Percentiles rank a stretch among this genome's conserved stretches.
These are phyloP conservation scores for Esox masquinongy DNA, from an alignment of 2,797 vertebrate genomes.

Conservation along the genomic window DNA sequence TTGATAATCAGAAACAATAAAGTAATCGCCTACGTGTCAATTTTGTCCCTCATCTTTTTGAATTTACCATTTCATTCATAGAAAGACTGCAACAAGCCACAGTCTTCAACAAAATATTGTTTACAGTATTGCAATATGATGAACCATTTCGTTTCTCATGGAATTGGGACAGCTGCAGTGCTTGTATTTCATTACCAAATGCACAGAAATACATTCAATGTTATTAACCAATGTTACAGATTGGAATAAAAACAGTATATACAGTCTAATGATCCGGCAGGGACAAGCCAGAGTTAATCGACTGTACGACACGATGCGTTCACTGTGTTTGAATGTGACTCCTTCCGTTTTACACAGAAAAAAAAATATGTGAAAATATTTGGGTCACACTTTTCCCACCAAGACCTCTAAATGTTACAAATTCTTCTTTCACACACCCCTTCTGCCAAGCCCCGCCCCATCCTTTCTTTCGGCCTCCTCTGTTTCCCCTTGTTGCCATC, in stretches of 20 bases:
- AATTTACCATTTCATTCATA: background rate
- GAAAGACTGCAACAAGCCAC: background rate
- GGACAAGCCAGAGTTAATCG: slow-evolving; percentile 2
- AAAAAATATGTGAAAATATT: slow-evolving; percentile 18
- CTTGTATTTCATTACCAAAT: slow-evolving; percentile 1
- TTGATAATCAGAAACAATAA: background rate
- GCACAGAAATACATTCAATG: background rate
- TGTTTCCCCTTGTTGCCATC: background rate
- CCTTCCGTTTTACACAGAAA: background rate
- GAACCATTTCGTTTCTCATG: background rate
- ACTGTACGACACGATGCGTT: slow-evolving; percentile 12
- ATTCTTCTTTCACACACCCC: too few relatives aligned
- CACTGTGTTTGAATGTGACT: background rate
- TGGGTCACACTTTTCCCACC: too few relatives aligned
- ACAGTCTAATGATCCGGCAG: too few relatives aligned
- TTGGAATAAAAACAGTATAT: background rate
- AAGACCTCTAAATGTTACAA: too few relatives aligned
- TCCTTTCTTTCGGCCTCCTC: too few relatives aligned
- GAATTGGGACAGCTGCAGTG: slow-evolving; percentile 14
- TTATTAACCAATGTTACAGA: background rate
- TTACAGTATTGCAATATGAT: background rate
- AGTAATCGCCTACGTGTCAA: background rate
- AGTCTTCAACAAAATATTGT: background rate
- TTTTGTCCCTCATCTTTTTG: background rate
- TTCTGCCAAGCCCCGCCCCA: too few relatives aligned